Base-by-base conservation (phyloP, 1,140 invertebrate genomes). In the Pararge aegeria region DNA sequence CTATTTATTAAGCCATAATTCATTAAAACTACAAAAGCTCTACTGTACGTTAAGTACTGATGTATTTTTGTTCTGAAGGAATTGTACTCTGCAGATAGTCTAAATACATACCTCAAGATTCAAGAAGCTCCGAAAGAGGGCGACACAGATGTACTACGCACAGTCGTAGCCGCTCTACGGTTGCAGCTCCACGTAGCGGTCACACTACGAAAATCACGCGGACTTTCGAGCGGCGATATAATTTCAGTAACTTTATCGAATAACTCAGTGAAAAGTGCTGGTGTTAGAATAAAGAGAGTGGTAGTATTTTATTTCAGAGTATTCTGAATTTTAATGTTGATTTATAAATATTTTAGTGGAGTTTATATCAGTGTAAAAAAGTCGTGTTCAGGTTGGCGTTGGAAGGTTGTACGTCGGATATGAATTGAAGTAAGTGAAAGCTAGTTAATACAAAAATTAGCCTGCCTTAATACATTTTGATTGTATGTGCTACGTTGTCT, bases 101-200 rank as follows among this genome's bases (percentile, higher is more conserved):
- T 42, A 40, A 19, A 54, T 27, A 40, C 16, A 50, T 51, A 42
- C 48, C 34, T 38, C n/a, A 50, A 20, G 21, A 50, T 57, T 48
- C 12, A 52, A 54, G 38, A 50, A 61, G 20, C 29, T 40, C 63
- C 68, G 65, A 57, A 27, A 70, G 71, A 62, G 68, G 65, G 61
- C 65, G 65, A 53, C 59, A 51, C 55, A 29, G 40, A 40, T 34
- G 20, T 19, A 15, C 44, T 64, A 66, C 71, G 68, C 63, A 64
- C 71, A 73, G 71, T 73, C 71, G 65, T 70, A 68, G 57, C 46
- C 48, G n/a, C 58, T 61, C 68, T 57, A 64, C 68, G 51, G 42
- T 13, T 44, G 65, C 64, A 66, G 63, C 63, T 37, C 57, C 38
- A 73, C 71, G 71, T 68, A 57, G 16, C 48, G 18, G 13, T 15